Percentiles rank a stretch among this genome's conserved stretches.
phyloP scores from a whole-genome alignment of 2,797 vertebrate species.

The Ceryle rudis region DNA sequence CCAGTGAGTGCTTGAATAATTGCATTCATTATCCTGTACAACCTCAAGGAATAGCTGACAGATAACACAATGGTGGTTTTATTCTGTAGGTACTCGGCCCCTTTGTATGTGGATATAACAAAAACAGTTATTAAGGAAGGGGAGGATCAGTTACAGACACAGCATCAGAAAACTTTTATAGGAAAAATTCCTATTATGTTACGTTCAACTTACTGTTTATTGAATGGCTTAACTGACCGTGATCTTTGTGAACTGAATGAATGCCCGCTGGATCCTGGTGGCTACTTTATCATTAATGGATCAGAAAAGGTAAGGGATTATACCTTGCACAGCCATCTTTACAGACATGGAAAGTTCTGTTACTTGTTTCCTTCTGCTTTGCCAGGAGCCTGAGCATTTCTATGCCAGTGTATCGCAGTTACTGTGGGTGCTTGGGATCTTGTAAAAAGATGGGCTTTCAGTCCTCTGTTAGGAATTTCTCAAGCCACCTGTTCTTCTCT shows the following conservation, averaged over 20 bases:
- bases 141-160: slow-evolving; percentile 95
- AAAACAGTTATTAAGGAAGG: slow-evolving; percentile 99
- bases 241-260: slow-evolving; percentile 98
- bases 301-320: slow-evolving; percentile 91
- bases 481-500: not conserved
- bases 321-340: not conserved
- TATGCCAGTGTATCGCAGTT: not conserved
- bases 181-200: slow-evolving; percentile 99
- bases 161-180: slow-evolving; percentile 99
- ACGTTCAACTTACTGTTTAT: slow-evolving; percentile 95
- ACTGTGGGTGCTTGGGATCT: rapidly evolving
- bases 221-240: slow-evolving; percentile 94
- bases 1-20: not conserved
- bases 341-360: not conserved
- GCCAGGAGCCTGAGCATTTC: not conserved
- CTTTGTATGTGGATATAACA: slow-evolving; percentile 97
- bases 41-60: not conserved
- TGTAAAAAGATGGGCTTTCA: not conserved
- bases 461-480: not conserved
- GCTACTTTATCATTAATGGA: slow-evolving; percentile 99
- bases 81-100: slow-evolving; percentile 91
- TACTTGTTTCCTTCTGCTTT: not conserved
- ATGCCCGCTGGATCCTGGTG: slow-evolving; percentile 96
- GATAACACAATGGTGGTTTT: not conserved
- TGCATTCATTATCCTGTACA: not conserved